Base-by-base conservation (phyloP, 2,888 invertebrate species). In the Cabera pusaria region DNA sequence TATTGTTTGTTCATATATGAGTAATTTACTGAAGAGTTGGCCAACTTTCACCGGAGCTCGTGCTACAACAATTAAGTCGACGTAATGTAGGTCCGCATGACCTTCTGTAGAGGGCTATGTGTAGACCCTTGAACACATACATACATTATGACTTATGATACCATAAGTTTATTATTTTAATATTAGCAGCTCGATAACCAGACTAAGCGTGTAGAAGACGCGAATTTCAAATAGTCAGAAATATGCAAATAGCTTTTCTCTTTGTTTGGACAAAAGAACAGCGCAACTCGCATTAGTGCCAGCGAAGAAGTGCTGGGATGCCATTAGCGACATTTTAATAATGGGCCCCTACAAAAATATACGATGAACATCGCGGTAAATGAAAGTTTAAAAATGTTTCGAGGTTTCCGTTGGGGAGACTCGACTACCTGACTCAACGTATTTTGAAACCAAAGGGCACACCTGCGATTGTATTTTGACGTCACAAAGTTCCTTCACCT, bases 1-100 rank as follows among this genome's bases (percentile, higher is more conserved):
- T 77, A 81, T 77, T 80, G 73, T 73, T 78, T 69, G 70, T 72
- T 68, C 67, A 74, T 31, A 76, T 75, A 79, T 79, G 81, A 82
- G 65, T 85, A 79, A 82, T 72, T 75, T 76, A n/a, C 59, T 63
- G 69, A 75, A 74, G 65, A 64, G 70, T 61, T 64, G 73, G 67
- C 58, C 72, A 72, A 81, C 85, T 87, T 87, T 87, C 85, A 79
- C 85, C 77, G 56, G 50, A 55, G 59, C 59, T 72, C 73, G 75
- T 81, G 77, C 51, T 60, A 53, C 59, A 67, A 72, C 67, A 79
- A 80, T 79, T 76, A 78, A 65, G 64, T 52, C 42, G 38, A 55
- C 56, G 57, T 64, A 58, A 56, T 49, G 57, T 52, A 52, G 37
- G 49, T 44, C 40, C 52, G 47, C 53, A 54, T 59, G 52, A 63